Percentiles rank a stretch among this genome's conserved stretches.
These are phyloP conservation scores for Anhinga anhinga DNA, from an alignment of 2,113 vertebrate species.

Conservation along the genomic window DNA sequence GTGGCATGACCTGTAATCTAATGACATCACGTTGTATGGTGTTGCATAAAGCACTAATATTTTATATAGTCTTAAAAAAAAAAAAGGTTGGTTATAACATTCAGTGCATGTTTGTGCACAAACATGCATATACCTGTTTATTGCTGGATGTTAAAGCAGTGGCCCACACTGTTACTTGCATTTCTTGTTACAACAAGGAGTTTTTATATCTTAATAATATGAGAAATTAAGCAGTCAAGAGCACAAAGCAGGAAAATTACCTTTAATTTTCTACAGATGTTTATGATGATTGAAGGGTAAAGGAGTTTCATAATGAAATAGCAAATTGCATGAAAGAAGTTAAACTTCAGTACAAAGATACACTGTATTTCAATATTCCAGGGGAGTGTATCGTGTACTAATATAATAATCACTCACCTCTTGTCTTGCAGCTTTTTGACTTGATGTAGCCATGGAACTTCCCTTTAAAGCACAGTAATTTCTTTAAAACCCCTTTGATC, in stretches of 20 bases:
- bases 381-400: background rate
- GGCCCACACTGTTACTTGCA: background rate
- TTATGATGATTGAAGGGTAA: background rate
- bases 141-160: background rate
- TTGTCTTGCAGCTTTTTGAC: constrained; percentile 3
- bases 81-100: background rate
- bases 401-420: background rate
- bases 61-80: background rate
- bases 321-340: background rate
- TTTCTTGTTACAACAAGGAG: background rate
- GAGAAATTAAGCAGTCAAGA: background rate
- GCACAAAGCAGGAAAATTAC: background rate
- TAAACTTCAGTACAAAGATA: background rate
- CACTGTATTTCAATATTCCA: background rate
- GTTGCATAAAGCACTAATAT: background rate
- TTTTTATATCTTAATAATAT: background rate
- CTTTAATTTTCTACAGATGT: background rate
- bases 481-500: constrained; percentile 3
- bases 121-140: background rate
- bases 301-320: background rate
- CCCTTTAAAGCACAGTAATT: constrained; percentile 8
- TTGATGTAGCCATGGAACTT: background rate
- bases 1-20: background rate
- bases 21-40: background rate
- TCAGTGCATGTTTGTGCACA: background rate